phyloP scores from a whole-genome alignment of 2,888 invertebrate species.

The Drosophila eohydei region DNA sequence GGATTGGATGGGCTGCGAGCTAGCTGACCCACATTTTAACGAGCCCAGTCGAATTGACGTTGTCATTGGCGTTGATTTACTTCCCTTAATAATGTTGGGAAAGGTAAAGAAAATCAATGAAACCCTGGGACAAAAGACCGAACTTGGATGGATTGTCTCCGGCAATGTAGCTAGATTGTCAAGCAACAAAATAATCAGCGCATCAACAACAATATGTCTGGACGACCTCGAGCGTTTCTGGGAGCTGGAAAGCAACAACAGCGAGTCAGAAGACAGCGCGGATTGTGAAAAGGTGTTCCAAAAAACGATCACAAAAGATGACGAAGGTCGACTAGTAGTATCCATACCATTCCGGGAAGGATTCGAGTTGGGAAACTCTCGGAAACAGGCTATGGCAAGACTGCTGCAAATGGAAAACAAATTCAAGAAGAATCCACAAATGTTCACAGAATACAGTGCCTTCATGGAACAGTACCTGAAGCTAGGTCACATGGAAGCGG shows the following conservation, averaged over 20 bases:
- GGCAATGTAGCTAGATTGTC: background rate
- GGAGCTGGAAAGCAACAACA: background rate
- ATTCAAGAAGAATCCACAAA: too few species aligned
- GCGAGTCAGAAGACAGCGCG: background rate
- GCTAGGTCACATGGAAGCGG: background rate
- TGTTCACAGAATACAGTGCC: too few species aligned
- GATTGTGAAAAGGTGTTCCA: background rate
- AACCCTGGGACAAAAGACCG: background rate
- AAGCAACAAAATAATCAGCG: background rate
- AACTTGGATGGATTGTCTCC: background rate
- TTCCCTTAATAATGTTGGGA: too few species aligned
- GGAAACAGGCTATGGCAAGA: too few species aligned
- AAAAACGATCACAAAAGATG: background rate
- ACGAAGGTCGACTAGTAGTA: conserved; percentile 18
- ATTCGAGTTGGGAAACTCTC: conserved; percentile 79
- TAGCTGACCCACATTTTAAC: too few species aligned
- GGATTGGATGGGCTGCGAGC: too few species aligned
- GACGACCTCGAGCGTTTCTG: background rate
- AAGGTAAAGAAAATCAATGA: too few species aligned
- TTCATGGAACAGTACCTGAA: too few species aligned
- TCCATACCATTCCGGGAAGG: conserved; percentile 68
- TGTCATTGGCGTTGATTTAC: background rate
- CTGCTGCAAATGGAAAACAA: too few species aligned
- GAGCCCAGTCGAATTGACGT: background rate
- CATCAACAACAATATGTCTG: background rate